phyloP scores from a whole-genome alignment of 2,888 invertebrate genomes.

The Drosophila hamatofila region DNA sequence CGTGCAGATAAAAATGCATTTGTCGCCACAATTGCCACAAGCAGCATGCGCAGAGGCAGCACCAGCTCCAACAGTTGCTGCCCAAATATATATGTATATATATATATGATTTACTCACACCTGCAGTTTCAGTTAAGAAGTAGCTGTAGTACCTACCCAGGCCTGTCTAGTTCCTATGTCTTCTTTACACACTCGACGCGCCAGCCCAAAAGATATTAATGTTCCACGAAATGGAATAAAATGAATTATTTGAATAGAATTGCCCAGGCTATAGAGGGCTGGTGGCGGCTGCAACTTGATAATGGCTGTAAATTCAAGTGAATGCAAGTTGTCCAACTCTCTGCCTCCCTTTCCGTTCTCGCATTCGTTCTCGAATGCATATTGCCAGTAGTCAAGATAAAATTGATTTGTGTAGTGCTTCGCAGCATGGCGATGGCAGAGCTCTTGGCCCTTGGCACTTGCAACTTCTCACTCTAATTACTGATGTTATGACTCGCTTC shows the following conservation, averaged over 20 bases:
- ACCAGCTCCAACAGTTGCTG: conserved; percentile 10
- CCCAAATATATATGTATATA: conserved; percentile 4
- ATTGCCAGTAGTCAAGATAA: conserved; percentile 78
- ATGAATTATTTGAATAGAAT: conserved; percentile 83
- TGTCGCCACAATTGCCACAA: conserved; percentile 80
- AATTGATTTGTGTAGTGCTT: conserved; percentile 79
- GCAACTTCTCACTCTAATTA: conserved; percentile 56
- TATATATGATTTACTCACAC: conserved; percentile 78
- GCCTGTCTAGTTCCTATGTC: conserved; percentile 70
- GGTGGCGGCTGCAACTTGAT: conserved; percentile 62
- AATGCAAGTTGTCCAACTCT: conserved; percentile 47
- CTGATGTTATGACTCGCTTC: conserved; percentile 43
- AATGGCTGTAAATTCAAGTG: conserved; percentile 72
- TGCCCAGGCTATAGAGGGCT: conserved; percentile 52
- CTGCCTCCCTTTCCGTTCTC: not conserved
- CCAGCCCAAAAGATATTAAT: conserved; percentile 76
- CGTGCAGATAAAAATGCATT: conserved; percentile 81
- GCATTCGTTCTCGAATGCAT: conserved; percentile 71
- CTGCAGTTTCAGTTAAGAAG: conserved; percentile 50
- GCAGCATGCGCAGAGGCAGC: conserved; percentile 38
- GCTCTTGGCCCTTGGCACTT: conserved; percentile 8
- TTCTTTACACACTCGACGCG: conserved; percentile 73
- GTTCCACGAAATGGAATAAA: conserved; percentile 80
- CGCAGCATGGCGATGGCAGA: conserved; percentile 6
- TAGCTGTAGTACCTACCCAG: conserved; percentile 21